Percentiles rank a stretch among this genome's conserved stretches.
These are phyloP conservation scores for Eidolon helvum DNA, from an alignment of 2,113 vertebrate genomes.

Conservation along the genomic window DNA sequence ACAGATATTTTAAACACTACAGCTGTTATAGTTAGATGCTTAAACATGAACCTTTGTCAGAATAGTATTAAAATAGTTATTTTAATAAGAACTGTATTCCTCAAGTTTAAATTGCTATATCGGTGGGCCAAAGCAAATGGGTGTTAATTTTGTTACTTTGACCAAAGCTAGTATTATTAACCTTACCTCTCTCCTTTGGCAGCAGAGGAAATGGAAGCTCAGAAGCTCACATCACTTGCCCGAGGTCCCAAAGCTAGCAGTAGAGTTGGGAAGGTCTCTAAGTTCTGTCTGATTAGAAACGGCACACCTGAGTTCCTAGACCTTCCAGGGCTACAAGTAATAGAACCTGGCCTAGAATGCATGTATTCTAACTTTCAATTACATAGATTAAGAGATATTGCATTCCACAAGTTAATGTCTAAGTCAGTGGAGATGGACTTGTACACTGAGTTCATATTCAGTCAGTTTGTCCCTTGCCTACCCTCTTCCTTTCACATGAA, in stretches of 20 bases:
- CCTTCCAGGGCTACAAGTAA: neutral
- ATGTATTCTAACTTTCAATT: neutral
- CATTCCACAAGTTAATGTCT: neutral
- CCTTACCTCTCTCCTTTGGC: neutral
- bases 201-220: neutral
- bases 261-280: neutral
- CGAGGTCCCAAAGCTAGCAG: neutral
- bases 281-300: neutral
- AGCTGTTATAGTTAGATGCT: neutral
- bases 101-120: neutral
- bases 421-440: neutral
- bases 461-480: neutral
- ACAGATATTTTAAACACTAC: neutral
- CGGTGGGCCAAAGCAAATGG: neutral
- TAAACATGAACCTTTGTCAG: neutral
- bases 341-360: neutral
- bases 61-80: neutral
- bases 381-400: neutral
- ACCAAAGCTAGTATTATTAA: conserved; percentile 15
- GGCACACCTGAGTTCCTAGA: neutral
- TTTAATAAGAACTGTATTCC: neutral
- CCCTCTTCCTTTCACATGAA: neutral
- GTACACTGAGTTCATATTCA: neutral
- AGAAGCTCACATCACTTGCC: neutral
- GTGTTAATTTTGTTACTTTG: neutral